Percentiles rank a stretch among this genome's conserved stretches.
phyloP scores from a whole-genome alignment of 2,888 invertebrate species.

The Hypselothyrea guttata region DNA sequence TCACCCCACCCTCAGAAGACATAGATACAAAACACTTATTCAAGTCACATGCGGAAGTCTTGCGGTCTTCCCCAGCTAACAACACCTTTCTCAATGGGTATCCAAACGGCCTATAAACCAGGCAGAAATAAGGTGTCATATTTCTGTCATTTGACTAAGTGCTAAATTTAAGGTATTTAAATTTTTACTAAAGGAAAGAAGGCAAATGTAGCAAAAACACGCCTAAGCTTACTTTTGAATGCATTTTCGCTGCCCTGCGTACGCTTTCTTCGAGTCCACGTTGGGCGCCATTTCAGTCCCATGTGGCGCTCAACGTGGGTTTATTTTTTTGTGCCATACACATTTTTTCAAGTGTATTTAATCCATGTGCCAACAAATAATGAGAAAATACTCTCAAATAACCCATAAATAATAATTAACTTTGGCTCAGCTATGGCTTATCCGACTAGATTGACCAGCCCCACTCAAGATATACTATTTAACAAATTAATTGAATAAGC shows the following conservation, averaged over 20 bases:
- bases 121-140: constrained; percentile 34
- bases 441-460: constrained; percentile 7
- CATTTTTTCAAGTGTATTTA: no score
- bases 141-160: constrained; percentile 58
- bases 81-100: constrained; percentile 60
- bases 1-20: constrained; percentile 7
- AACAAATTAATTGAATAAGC: constrained; percentile 36
- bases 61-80: constrained; percentile 39
- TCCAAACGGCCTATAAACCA: constrained; percentile 21
- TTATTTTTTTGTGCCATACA: no score
- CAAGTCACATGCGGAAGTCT: constrained; percentile 17
- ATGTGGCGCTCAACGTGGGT: no score
- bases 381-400: background rate
- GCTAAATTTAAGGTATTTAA: constrained; percentile 49
- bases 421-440: constrained; percentile 4
- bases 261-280: no score
- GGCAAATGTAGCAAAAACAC: no score
- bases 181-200: no score
- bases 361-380: no score
- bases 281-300: no score
- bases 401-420: constrained; percentile 29
- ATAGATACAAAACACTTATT: constrained; percentile 3
- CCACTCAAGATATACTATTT: constrained; percentile 17
- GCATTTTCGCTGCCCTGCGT: no score
- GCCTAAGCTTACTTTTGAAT: no score